These are phyloP conservation scores for Eueides isabella DNA, from an alignment of 1,140 invertebrate species.

Conservation along the genomic window DNA sequence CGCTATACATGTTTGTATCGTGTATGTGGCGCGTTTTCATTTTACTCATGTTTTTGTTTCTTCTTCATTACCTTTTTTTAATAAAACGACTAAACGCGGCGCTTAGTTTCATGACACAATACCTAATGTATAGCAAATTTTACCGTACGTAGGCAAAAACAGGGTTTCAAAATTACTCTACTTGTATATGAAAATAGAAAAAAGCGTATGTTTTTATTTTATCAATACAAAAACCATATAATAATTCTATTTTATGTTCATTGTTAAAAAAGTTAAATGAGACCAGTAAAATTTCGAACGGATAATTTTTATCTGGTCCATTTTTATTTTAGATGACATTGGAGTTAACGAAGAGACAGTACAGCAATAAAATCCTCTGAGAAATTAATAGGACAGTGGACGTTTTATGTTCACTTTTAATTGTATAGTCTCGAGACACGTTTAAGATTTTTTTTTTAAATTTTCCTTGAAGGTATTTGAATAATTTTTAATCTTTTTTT, in stretches of 20 bases:
- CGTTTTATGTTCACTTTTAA: slow-evolving; percentile 8
- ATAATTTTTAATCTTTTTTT: neutral
- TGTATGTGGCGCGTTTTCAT: no score
- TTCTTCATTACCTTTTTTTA: no score
- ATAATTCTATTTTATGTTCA: neutral
- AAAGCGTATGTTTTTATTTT: neutral
- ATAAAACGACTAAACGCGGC: no score
- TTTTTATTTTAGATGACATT: slow-evolving; percentile 8
- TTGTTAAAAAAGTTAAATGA: neutral
- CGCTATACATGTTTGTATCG: no score
- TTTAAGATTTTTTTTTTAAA: neutral
- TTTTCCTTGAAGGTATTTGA: neutral
- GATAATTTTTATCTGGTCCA: neutral
- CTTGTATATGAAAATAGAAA: no score
- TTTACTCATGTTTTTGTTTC: no score
- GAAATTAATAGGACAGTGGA: slow-evolving; percentile 5
- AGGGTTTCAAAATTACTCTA: no score
- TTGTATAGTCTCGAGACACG: neutral
- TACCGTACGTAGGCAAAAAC: no score
- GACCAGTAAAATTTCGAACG: neutral
- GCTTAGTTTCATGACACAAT: no score
- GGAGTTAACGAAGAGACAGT: slow-evolving; percentile 7
- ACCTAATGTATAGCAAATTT: no score
- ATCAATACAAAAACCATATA: neutral
- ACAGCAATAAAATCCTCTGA: slow-evolving; percentile 3